Conservation (phyloP, 2,113 vertebrate genomes). For the Nothoprocta pentlandii region DNA sequence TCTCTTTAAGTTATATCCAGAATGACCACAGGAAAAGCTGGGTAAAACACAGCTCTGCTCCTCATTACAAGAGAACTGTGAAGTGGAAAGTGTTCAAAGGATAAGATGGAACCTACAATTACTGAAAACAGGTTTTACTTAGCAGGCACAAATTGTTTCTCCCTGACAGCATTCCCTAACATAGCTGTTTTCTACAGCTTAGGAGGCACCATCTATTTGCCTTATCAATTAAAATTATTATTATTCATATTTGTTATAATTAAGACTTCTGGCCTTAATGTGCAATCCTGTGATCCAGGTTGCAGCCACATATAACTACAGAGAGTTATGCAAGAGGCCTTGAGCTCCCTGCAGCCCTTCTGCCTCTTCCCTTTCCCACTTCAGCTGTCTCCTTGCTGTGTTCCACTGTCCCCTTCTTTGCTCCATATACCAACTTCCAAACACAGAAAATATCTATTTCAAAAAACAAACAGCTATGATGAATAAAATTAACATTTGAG, state of each 20-base stretch:
- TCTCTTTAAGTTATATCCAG: background rate
- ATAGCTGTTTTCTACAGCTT: background rate
- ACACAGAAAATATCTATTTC: background rate
- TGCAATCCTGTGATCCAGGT: background rate
- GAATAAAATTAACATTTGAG: background rate
- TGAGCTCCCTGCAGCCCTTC: background rate
- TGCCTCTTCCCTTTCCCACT: background rate
- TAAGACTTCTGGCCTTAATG: background rate
- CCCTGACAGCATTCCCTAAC: background rate
- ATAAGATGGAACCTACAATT: background rate
- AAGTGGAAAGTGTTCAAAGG: background rate
- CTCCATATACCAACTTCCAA: background rate
- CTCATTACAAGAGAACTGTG: background rate
- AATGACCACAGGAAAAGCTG: background rate
- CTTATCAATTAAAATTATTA: background rate
- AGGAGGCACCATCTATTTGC: background rate
- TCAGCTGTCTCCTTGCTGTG: background rate
- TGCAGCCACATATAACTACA: background rate
- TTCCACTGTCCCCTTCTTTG: background rate
- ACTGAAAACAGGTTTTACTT: background rate
- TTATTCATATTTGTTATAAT: background rate
- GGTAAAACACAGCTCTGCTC: background rate
- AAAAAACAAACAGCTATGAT: background rate
- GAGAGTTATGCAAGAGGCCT: background rate
- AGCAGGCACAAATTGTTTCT: background rate